Percentiles rank a stretch among this genome's conserved stretches.
These are phyloP conservation scores for Neoseiulus cucumeris DNA, from an alignment of 1,140 invertebrate species.

Conservation along the genomic window DNA sequence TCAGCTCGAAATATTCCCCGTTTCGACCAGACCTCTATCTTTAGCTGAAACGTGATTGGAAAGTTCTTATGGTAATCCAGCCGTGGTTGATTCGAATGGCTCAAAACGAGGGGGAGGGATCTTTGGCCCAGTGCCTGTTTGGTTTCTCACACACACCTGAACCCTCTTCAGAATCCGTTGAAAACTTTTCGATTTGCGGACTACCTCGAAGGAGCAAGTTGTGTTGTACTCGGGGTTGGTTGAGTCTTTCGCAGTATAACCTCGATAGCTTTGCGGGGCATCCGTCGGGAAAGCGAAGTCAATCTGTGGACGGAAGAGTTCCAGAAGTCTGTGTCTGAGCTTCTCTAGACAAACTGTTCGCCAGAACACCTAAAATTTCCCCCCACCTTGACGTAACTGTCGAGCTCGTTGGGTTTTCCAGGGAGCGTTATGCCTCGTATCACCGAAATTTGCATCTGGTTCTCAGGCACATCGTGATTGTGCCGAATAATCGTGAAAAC, in stretches of 20 bases:
- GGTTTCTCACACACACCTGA: no score
- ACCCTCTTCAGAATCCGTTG: slow-evolving; percentile 62
- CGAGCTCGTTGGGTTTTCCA: slow-evolving; percentile 50
- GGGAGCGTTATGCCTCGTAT: slow-evolving; percentile 68
- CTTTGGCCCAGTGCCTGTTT: no score
- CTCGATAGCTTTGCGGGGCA: slow-evolving; percentile 50
- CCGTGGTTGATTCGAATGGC: no score
- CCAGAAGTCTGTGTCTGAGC: no score
- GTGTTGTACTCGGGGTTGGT: slow-evolving; percentile 73
- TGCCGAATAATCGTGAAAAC: slow-evolving; percentile 13
- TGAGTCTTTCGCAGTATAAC: slow-evolving; percentile 53
- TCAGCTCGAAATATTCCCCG: slow-evolving; percentile 76
- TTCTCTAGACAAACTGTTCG: no score
- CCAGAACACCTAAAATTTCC: no score
- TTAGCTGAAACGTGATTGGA: slow-evolving; percentile 38
- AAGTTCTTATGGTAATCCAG: not conserved
- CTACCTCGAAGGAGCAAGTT: slow-evolving; percentile 52
- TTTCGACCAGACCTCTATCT: slow-evolving; percentile 74
- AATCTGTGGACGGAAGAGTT: no score
- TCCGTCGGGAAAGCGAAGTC: slow-evolving; percentile 36
- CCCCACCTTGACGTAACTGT: slow-evolving; percentile 82
- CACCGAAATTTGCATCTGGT: slow-evolving; percentile 67
- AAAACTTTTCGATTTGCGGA: slow-evolving; percentile 52
- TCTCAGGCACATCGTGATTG: slow-evolving; percentile 52
- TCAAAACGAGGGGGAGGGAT: no score